Evolutionary conservation across 2,113 vertebrate species (phyloP), one percentile per base, ranked within the genome.

Genomic region (Lipotes vexillifer): DNA sequence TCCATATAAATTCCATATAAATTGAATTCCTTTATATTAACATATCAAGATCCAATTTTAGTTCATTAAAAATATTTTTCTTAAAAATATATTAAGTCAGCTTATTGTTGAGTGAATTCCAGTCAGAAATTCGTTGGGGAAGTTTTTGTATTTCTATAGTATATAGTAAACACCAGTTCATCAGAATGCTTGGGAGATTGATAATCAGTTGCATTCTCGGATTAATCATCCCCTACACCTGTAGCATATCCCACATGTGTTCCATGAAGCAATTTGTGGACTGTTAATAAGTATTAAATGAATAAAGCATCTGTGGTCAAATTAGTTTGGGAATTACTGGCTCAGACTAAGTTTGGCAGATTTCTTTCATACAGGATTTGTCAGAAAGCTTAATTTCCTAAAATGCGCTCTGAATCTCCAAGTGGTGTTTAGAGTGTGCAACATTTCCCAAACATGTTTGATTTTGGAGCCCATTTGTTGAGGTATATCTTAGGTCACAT

Each of bases 71-170:
- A 80, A 46, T 52, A 52, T 13, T 38, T 2, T 69, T 52, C 44
- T 93, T 93, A 71, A 85, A 77, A 80, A 57, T 88, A 11, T 13
- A 65, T 11, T 57, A 68, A 57, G 59, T 78, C 33, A 71, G 17
- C 31, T 7, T 81, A 90, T 72, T 59, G 25, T 44, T 84, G 68
- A 94, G 21, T 95, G 52, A 65, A 89, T 97, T 96, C 88, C 71
- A 86, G 12, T 9, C 63, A 85, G 71, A 59, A 92, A 41, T 75
- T 88, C 46, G 46, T 8, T 65, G 90, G 65, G 27, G 29, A 55
- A 57, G 33, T 66, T 92, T 92, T 89, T 85, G 13, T 93, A 25
- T 85, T 49, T 23, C 3, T 71, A 0, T 66, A 83, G n/a, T 36
- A 15, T 74, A 14, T 63, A 55, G 52, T 88, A 82, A 94, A 89